A percentile compares a stretch with the other conserved stretches of the same genome.
Evolutionary conservation across 2,797 vertebrate species (phyloP).

Genomic region (Psittacula echo): DNA sequence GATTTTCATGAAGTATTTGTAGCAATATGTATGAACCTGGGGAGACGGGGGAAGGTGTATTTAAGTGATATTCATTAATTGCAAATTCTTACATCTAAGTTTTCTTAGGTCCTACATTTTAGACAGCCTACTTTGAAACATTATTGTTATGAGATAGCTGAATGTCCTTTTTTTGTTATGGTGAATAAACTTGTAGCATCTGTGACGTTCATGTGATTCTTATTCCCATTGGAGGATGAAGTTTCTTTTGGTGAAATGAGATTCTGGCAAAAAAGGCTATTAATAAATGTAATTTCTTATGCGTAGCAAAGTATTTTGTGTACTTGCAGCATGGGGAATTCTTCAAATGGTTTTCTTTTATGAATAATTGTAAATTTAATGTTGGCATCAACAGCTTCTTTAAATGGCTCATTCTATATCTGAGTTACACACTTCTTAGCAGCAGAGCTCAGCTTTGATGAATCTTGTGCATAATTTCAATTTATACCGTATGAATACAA

Average conservation of each 20-base stretch:
- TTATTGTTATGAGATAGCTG: neutral
- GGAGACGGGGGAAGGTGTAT: rapidly evolving
- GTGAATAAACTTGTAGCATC: slow-evolving; percentile 17
- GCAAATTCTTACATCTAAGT: neutral
- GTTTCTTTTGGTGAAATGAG: slow-evolving; percentile 68
- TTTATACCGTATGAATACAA: neutral
- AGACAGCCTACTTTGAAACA: neutral
- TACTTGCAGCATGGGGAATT: slow-evolving; percentile 70
- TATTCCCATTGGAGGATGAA: slow-evolving; percentile 65
- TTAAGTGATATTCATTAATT: slow-evolving; percentile 12
- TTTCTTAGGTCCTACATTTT: slow-evolving; percentile 25
- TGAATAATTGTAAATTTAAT: slow-evolving; percentile 79
- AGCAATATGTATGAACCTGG: neutral
- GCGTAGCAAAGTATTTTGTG: slow-evolving; percentile 69
- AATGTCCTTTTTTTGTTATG: neutral
- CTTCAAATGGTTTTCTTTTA: slow-evolving; percentile 73
- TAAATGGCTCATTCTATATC: slow-evolving; percentile 66
- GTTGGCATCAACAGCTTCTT: slow-evolving; percentile 72
- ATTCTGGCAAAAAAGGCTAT: slow-evolving; percentile 57
- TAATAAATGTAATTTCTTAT: slow-evolving; percentile 74
- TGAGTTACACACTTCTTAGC: slow-evolving; percentile 65
- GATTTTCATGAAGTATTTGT: neutral
- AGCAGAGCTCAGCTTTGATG: slow-evolving; percentile 57
- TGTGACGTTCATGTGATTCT: slow-evolving; percentile 36
- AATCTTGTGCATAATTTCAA: slow-evolving; percentile 63